These are phyloP conservation scores for Tamias sibiricus DNA, from an alignment of 2,113 vertebrate genomes.

Conservation along the genomic window DNA sequence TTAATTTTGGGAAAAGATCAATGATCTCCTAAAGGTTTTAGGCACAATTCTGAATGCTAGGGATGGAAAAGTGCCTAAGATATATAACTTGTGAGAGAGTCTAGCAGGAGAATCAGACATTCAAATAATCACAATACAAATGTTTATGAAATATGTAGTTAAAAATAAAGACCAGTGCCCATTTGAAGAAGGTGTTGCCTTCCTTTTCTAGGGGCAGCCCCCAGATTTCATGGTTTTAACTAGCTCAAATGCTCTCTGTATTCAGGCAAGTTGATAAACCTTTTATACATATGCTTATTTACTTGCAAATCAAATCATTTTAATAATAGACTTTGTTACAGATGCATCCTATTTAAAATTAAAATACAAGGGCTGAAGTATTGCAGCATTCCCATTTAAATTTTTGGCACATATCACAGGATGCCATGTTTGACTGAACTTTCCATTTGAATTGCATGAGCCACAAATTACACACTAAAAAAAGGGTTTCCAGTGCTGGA, in stretches of 20 bases:
- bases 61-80: neutral
- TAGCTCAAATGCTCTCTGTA: neutral
- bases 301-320: neutral
- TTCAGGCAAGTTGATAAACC: neutral
- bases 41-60: neutral
- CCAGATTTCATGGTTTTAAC: neutral
- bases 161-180: neutral
- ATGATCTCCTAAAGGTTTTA: neutral
- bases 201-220: neutral
- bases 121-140: neutral
- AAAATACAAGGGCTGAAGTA: neutral
- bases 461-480: neutral
- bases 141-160: neutral
- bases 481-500: neutral
- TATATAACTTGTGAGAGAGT: neutral
- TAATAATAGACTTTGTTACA: neutral
- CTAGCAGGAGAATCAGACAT: neutral
- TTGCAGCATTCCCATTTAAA: neutral
- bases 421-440: neutral
- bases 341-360: neutral
- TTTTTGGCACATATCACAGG: neutral
- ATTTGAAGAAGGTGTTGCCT: neutral
- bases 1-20: neutral
- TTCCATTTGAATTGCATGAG: neutral
- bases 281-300: neutral